These are phyloP conservation scores for Clusia tigrina DNA, from an alignment of 2,888 invertebrate genomes.

Conservation along the genomic window DNA sequence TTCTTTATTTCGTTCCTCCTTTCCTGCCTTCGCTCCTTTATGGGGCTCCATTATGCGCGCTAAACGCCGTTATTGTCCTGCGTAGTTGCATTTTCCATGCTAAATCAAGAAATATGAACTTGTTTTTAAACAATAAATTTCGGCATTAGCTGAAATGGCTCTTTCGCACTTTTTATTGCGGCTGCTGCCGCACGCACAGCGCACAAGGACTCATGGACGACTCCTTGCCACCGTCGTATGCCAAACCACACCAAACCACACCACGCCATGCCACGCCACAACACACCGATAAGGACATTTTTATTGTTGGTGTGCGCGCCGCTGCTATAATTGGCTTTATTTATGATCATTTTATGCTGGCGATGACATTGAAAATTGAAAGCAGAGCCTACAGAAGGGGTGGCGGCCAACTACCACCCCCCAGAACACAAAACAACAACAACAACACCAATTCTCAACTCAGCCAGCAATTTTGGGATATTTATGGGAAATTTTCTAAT, in stretches of 20 bases:
- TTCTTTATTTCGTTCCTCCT: too few relatives aligned
- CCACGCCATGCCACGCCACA: too few relatives aligned
- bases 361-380: neutral
- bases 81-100: neutral
- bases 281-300: too few relatives aligned
- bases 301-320: too few relatives aligned
- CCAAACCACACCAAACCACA: too few relatives aligned
- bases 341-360: neutral
- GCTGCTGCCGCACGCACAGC: neutral
- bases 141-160: slow-evolving; percentile 40
- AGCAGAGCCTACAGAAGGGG: too few relatives aligned
- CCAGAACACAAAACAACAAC: neutral
- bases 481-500: neutral
- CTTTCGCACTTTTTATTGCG: slow-evolving; percentile 16
- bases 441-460: neutral
- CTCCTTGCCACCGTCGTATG: too few relatives aligned
- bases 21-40: too few relatives aligned
- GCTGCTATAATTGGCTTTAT: neutral
- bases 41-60: too few relatives aligned
- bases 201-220: too few relatives aligned
- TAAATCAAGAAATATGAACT: slow-evolving; percentile 44
- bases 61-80: neutral
- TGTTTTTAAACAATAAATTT: slow-evolving; percentile 47
- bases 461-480: neutral
- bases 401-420: too few relatives aligned